A percentile compares a stretch with the other conserved stretches of the same genome.
Conservation (phyloP, 2,797 vertebrate species). For the Sparidentex hasta region DNA sequence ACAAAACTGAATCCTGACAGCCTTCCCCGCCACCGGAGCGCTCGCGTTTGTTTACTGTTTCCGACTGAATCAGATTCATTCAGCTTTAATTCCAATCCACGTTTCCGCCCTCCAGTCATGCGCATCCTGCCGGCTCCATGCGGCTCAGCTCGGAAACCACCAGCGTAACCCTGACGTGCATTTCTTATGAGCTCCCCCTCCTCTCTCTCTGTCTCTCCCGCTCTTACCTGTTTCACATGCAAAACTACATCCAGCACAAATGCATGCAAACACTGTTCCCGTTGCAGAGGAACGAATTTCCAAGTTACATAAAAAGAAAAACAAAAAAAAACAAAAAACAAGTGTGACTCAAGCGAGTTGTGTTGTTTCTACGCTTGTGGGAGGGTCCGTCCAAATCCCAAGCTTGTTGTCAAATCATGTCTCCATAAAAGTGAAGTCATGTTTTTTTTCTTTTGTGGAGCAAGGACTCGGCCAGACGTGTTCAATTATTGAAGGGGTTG, state of each 20-base stretch:
- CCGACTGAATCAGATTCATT: slow-evolving; percentile 35
- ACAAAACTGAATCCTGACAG: slow-evolving; percentile 10
- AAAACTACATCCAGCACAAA: slow-evolving; percentile 48
- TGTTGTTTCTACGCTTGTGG: slow-evolving; percentile 53
- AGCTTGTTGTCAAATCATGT: slow-evolving; percentile 72
- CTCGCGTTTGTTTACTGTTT: slow-evolving; percentile 23
- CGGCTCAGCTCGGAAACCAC: slow-evolving; percentile 5
- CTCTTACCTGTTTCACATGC: slow-evolving; percentile 49
- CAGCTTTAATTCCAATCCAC: slow-evolving; percentile 13
- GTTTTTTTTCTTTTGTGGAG: slow-evolving; percentile 64
- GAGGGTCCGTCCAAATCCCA: slow-evolving; percentile 58
- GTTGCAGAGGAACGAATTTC: slow-evolving; percentile 26
- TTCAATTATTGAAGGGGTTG: slow-evolving; percentile 75
- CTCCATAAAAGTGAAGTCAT: slow-evolving; percentile 78
- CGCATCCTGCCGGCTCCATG: slow-evolving; percentile 7
- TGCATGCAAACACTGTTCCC: slow-evolving; percentile 42
- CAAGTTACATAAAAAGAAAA: slow-evolving; percentile 52
- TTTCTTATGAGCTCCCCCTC: slow-evolving; percentile 28
- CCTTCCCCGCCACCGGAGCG: neutral
- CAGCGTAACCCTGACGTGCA: neutral
- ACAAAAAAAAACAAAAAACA: slow-evolving; percentile 50
- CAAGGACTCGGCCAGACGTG: slow-evolving; percentile 54
- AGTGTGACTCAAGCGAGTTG: slow-evolving; percentile 57
- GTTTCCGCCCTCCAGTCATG: neutral
- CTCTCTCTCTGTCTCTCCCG: slow-evolving; percentile 5